phyloP scores from a whole-genome alignment of 2,113 vertebrate genomes.

The Psammodynastes pulverulentus region DNA sequence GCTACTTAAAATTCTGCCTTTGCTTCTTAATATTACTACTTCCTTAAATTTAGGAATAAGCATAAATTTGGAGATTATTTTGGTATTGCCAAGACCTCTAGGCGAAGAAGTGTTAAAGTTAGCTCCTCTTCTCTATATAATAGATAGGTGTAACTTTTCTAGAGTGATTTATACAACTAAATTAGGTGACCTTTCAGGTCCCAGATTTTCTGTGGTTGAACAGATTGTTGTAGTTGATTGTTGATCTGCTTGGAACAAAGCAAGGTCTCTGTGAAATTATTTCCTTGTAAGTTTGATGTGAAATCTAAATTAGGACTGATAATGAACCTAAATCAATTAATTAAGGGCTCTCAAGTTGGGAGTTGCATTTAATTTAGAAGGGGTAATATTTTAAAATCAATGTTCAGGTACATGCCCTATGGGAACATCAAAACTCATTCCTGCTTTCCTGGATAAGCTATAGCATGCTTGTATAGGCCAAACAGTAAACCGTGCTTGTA shows the following conservation, averaged over 20 bases:
- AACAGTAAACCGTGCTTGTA: not conserved
- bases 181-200: not conserved
- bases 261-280: not conserved
- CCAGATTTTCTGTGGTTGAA: not conserved
- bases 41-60: not conserved
- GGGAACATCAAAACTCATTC: not conserved
- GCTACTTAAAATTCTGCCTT: not conserved
- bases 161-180: not conserved
- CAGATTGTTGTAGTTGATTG: not conserved
- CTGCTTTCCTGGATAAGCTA: not conserved
- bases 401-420: not conserved
- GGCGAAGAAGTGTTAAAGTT: not conserved
- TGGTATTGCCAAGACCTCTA: not conserved
- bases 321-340: not conserved
- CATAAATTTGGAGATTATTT: not conserved
- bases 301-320: not conserved
- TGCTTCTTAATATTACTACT: not conserved
- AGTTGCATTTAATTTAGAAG: not conserved
- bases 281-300: not conserved
- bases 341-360: not conserved
- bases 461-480: not conserved
- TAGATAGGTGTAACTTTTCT: not conserved
- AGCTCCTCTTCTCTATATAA: not conserved
- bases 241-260: not conserved
- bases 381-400: not conserved